These are phyloP conservation scores for Peucedramus taeniatus DNA, from an alignment of 2,113 vertebrate genomes.

Conservation along the genomic window DNA sequence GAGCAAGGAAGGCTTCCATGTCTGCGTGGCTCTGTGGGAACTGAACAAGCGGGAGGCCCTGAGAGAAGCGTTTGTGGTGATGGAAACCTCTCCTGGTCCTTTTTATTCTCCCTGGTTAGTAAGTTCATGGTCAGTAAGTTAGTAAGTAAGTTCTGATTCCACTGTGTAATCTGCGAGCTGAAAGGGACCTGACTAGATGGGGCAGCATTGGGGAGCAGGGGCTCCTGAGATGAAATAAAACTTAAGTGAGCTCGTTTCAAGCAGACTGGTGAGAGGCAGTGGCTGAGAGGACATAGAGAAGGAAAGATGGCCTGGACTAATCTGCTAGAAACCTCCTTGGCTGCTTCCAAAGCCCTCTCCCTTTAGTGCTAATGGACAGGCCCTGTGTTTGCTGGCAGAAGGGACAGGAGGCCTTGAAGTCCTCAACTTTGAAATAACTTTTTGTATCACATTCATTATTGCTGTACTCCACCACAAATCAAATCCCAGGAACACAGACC, in stretches of 20 bases:
- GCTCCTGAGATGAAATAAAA: neutral
- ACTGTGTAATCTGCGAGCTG: neutral
- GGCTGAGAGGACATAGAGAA: fast-evolving
- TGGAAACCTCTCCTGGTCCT: neutral
- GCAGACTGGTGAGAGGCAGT: neutral
- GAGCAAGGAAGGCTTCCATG: neutral
- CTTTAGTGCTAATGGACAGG: neutral
- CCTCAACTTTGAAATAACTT: neutral
- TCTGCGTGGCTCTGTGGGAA: neutral
- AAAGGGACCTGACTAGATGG: neutral
- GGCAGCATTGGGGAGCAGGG: neutral
- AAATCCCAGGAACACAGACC: neutral
- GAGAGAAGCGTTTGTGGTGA: neutral
- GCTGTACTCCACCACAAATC: neutral
- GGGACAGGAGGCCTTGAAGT: neutral
- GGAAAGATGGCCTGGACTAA: neutral
- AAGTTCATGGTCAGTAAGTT: too few relatives aligned
- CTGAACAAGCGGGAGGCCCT: neutral
- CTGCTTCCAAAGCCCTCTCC: neutral
- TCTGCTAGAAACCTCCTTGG: neutral
- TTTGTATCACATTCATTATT: neutral
- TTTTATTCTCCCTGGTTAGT: neutral
- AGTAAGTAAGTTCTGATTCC: neutral
- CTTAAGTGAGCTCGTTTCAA: neutral
- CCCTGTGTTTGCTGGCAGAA: neutral